These are phyloP conservation scores for Tolypeutes matacus DNA, from an alignment of 2,797 vertebrate genomes.

Conservation along the genomic window DNA sequence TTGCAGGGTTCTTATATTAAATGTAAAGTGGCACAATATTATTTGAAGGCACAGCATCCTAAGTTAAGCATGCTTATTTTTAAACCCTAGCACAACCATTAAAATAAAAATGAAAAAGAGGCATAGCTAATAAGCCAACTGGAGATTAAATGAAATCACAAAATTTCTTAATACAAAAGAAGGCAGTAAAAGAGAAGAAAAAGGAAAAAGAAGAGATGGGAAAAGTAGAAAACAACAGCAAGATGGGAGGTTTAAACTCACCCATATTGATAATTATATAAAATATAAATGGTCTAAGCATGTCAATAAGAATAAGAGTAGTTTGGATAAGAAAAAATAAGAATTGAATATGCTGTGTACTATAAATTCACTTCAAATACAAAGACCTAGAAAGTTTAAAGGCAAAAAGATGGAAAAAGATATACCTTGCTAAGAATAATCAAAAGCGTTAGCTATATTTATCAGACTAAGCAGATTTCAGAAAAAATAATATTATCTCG, in stretches of 20 bases:
- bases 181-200: background rate
- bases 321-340: background rate
- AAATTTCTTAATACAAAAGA: conserved; percentile 35
- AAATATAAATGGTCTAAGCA: background rate
- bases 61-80: background rate
- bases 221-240: background rate
- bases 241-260: background rate
- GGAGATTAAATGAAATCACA: background rate
- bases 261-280: background rate
- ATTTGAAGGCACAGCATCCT: background rate
- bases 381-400: background rate
- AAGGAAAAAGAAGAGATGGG: background rate
- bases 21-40: background rate
- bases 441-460: background rate
- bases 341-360: background rate
- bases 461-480: background rate
- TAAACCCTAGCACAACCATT: background rate
- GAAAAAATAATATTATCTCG: background rate
- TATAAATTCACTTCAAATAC: background rate
- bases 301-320: background rate
- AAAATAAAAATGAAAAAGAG: background rate
- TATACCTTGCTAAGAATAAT: background rate
- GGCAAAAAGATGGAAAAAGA: background rate
- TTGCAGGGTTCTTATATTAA: background rate
- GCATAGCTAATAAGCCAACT: background rate